A percentile compares a stretch with the other conserved stretches of the same genome.
Evolutionary conservation across 92 coral and sea anemone genomes (phyloP).

Genomic region (Palythoa caribaeorum): DNA sequence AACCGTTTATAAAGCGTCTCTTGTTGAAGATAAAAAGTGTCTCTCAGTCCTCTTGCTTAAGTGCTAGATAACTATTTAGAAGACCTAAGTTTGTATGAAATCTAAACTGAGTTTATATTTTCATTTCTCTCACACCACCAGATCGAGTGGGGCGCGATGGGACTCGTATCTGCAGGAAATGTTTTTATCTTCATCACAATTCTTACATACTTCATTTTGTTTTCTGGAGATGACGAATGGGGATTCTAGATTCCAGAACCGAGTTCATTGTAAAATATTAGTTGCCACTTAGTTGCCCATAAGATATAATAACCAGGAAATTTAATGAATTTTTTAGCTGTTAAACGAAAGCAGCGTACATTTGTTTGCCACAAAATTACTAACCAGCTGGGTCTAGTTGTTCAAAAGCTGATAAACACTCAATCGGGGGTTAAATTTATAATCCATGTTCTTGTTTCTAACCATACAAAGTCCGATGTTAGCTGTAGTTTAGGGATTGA

Average conservation of each 20-base stretch:
- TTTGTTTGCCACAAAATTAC: not conserved
- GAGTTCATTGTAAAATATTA: not conserved
- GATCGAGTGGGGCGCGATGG: slow-evolving; percentile 94
- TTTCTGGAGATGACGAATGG: slow-evolving; percentile 94
- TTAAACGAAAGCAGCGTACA: not conserved
- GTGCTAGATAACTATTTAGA: too few species aligned
- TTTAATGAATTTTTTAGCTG: not conserved
- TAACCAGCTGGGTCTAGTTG: too few species aligned
- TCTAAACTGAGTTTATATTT: not conserved
- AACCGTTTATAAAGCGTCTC: too few species aligned
- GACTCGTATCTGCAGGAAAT: slow-evolving; percentile 88
- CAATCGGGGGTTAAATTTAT: too few species aligned
- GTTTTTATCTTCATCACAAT: slow-evolving; percentile 91
- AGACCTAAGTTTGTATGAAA: not conserved
- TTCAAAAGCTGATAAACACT: too few species aligned
- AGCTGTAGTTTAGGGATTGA: too few species aligned
- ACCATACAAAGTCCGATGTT: too few species aligned
- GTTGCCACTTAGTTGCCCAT: not conserved
- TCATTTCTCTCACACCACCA: slow-evolving; percentile 39
- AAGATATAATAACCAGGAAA: not conserved
- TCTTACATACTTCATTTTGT: slow-evolving; percentile 87
- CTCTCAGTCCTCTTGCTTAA: too few species aligned
- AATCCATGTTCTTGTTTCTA: too few species aligned
- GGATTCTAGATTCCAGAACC: slow-evolving; percentile 67
- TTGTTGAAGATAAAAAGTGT: too few species aligned